Evolutionary conservation across 2,797 vertebrate genomes (phyloP).

Genomic region (Pteronotus mesoamericanus): DNA sequence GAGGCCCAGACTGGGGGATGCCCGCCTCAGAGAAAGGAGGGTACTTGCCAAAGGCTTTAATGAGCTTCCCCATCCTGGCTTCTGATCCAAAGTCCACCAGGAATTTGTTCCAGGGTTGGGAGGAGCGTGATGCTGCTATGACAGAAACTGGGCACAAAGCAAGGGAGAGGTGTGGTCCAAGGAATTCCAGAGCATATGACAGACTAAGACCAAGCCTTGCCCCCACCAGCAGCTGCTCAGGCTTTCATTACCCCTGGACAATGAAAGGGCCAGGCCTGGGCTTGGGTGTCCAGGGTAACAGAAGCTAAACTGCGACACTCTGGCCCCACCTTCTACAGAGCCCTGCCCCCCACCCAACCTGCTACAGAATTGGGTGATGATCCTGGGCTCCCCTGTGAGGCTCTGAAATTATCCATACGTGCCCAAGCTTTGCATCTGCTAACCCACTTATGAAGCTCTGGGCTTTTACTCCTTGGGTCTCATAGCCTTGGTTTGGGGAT

Average conservation of each 20-base stretch:
- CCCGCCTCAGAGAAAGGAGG: not conserved
- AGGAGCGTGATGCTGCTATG: not conserved
- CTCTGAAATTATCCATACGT: not conserved
- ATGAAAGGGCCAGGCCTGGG: not conserved
- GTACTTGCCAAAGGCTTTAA: rapidly evolving
- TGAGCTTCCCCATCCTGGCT: rapidly evolving
- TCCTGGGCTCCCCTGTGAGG: not conserved
- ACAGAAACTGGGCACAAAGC: not conserved
- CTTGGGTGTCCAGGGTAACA: not conserved
- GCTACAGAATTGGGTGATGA: not conserved
- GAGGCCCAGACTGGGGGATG: not conserved
- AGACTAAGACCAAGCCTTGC: not conserved
- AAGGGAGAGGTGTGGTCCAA: not conserved
- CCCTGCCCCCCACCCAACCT: not conserved
- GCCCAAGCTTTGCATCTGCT: not conserved
- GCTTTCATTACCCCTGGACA: not conserved
- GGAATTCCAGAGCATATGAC: not conserved
- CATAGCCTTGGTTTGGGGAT: not conserved
- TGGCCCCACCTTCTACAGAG: not conserved
- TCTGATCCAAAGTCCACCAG: not conserved
- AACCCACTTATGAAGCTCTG: not conserved
- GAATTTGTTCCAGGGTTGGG: not conserved
- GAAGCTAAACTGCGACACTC: not conserved
- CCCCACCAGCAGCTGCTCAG: not conserved
- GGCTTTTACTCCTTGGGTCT: not conserved